phyloP scores from a whole-genome alignment of 2,113 vertebrate species.

The Addax nasomaculatus region DNA sequence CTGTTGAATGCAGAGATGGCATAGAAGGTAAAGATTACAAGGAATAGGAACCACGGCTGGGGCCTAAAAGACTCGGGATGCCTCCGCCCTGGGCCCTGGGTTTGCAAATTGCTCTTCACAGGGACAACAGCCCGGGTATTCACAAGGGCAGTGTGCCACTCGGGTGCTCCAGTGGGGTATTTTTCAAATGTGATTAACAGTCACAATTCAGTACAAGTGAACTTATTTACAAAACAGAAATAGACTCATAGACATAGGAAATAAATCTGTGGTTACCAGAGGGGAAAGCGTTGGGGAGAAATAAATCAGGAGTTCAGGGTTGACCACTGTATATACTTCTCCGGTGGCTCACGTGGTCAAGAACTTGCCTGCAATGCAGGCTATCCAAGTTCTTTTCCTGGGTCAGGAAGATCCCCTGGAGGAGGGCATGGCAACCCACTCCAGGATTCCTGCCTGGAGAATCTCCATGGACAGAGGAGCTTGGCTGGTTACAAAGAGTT shows the following conservation, averaged over 20 bases:
- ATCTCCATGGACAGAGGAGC: background rate
- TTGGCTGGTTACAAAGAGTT: background rate
- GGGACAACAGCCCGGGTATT: background rate
- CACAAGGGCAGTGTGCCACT: fast-evolving
- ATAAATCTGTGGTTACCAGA: background rate
- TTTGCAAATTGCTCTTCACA: background rate
- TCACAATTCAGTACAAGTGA: background rate
- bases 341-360: background rate
- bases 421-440: background rate
- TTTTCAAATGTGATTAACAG: background rate
- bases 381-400: background rate
- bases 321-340: background rate
- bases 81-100: too few relatives aligned
- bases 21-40: background rate
- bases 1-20: background rate
- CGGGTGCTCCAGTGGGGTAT: fast-evolving
- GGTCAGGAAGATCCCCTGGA: background rate
- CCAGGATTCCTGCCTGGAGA: background rate
- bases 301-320: background rate
- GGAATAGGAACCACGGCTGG: background rate
- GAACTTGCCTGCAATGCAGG: background rate
- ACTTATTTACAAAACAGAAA: background rate
- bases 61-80: background rate
- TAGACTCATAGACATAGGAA: background rate
- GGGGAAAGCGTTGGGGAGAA: background rate